These are phyloP conservation scores for Papilio glaucus DNA, from an alignment of 1,140 invertebrate species.

Conservation along the genomic window DNA sequence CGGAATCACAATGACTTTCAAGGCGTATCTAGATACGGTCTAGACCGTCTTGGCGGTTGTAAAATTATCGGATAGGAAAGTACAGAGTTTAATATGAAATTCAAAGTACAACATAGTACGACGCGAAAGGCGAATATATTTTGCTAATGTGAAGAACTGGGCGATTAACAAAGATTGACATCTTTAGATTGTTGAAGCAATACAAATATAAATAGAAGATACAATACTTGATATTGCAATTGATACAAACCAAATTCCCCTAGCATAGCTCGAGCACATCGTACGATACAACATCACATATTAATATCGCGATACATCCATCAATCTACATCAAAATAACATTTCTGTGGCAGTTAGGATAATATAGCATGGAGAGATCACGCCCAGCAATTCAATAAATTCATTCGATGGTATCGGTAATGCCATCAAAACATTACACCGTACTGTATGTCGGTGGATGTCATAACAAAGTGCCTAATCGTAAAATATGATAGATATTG, in stretches of 20 bases:
- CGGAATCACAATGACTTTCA: neutral
- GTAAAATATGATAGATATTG: constrained; percentile 36
- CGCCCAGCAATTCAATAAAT: constrained; percentile 56
- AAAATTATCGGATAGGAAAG: neutral
- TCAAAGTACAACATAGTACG: neutral
- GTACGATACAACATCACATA: neutral
- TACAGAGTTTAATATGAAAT: neutral
- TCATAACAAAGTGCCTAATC: constrained; percentile 39
- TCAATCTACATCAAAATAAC: constrained; percentile 35
- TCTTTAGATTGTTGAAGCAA: neutral
- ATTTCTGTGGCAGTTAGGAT: constrained; percentile 32
- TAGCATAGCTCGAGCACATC: neutral
- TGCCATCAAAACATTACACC: constrained; percentile 58
- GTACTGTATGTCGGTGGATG: constrained; percentile 30
- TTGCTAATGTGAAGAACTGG: neutral
- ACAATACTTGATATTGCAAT: neutral
- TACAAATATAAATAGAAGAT: neutral
- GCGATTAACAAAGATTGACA: neutral
- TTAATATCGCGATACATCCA: constrained; percentile 25
- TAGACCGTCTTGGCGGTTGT: neutral
- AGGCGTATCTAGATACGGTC: neutral
- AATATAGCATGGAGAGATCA: constrained; percentile 52
- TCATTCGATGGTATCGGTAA: constrained; percentile 62
- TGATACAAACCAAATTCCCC: neutral
- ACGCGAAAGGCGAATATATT: neutral